Evolutionary conservation across 2,888 invertebrate species (phyloP).

Genomic region (Pteria penguin): DNA sequence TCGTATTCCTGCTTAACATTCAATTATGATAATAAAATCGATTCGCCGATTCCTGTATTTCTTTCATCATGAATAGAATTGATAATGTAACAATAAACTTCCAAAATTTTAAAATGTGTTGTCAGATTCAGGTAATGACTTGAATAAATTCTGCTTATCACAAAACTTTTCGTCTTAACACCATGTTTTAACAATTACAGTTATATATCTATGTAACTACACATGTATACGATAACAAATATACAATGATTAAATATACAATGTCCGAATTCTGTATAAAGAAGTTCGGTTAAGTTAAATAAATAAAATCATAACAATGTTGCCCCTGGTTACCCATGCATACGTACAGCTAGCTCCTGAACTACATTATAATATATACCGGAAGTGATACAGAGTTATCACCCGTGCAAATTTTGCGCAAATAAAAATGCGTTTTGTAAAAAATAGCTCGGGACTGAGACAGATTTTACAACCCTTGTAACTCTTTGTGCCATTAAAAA

Average conservation of each 20-base stretch:
- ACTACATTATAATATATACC: too few species aligned
- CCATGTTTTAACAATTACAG: background rate
- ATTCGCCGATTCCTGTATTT: too few species aligned
- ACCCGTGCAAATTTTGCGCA: background rate
- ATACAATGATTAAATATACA: background rate
- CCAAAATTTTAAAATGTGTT: too few species aligned
- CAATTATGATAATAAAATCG: slow-evolving; percentile 33
- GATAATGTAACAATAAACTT: too few species aligned
- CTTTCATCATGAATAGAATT: too few species aligned
- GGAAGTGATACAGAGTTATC: background rate
- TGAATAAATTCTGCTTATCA: background rate
- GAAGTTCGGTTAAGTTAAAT: background rate
- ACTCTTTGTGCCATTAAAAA: too few species aligned
- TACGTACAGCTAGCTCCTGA: too few species aligned
- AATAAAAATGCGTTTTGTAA: too few species aligned
- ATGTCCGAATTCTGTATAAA: background rate
- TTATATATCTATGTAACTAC: background rate
- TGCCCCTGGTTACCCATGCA: background rate
- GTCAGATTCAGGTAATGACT: too few species aligned
- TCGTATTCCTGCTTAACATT: slow-evolving; percentile 27
- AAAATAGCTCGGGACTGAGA: too few species aligned
- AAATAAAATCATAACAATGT: background rate
- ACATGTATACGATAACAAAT: background rate
- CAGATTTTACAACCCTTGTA: too few species aligned
- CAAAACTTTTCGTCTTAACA: background rate